Percentiles rank a stretch among this genome's conserved stretches.
phyloP scores from a whole-genome alignment of 2,888 invertebrate genomes.

The Criorhina ranunculi region DNA sequence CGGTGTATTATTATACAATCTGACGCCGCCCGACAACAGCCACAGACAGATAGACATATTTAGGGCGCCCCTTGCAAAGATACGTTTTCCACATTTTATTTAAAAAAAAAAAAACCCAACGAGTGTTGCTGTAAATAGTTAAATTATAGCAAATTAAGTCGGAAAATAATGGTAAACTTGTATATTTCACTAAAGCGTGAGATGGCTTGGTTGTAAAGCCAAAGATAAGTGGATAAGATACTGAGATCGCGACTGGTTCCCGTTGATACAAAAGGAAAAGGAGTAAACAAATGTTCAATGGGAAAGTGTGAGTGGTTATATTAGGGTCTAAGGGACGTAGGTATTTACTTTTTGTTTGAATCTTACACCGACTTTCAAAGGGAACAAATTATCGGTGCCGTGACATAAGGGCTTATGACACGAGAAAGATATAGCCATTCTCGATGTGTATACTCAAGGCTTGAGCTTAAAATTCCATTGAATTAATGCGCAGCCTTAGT shows the following conservation, averaged over 20 bases:
- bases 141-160: slow-evolving; percentile 75
- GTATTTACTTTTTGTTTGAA: no score
- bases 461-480: no score
- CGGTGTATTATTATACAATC: slow-evolving; percentile 67
- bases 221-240: slow-evolving; percentile 66
- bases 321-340: neutral
- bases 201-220: slow-evolving; percentile 46
- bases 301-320: neutral
- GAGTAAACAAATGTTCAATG: slow-evolving; percentile 12
- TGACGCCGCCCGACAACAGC: slow-evolving; percentile 63
- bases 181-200: slow-evolving; percentile 56
- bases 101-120: slow-evolving; percentile 11
- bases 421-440: no score
- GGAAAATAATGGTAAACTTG: slow-evolving; percentile 62
- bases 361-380: no score
- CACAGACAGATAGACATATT: slow-evolving; percentile 66
- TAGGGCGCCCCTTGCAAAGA: slow-evolving; percentile 69
- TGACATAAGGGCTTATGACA: no score
- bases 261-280: slow-evolving; percentile 9
- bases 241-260: slow-evolving; percentile 29
- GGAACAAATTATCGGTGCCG: no score
- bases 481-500: no score
- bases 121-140: slow-evolving; percentile 55
- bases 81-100: slow-evolving; percentile 40
- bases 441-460: no score